These are phyloP conservation scores for Menidia beryllina DNA, from an alignment of 2,113 vertebrate genomes.

Conservation along the genomic window DNA sequence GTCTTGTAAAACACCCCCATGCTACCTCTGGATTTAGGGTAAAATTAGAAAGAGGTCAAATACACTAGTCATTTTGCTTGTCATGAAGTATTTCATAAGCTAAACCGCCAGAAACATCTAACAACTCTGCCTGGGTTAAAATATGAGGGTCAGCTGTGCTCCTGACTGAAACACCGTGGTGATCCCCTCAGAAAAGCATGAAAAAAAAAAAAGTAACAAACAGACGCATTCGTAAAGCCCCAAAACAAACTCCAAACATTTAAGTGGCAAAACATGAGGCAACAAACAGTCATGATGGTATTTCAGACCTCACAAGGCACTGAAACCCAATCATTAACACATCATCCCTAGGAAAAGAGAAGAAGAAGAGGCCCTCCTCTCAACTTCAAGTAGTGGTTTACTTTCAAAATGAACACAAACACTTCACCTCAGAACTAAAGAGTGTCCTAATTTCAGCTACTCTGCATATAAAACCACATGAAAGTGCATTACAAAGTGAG, in stretches of 20 bases:
- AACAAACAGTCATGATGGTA: constrained; percentile 40
- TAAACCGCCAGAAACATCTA: constrained; percentile 51
- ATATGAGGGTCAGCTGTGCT: constrained; percentile 12
- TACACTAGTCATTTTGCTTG: constrained; percentile 28
- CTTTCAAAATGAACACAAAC: constrained; percentile 49
- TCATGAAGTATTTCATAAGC: constrained; percentile 42
- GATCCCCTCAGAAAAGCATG: constrained; percentile 30
- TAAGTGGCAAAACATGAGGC: constrained; percentile 61
- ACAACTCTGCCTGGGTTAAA: constrained; percentile 46
- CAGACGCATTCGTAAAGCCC: constrained; percentile 45
- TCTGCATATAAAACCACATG: constrained; percentile 65
- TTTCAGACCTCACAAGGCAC: constrained; percentile 29
- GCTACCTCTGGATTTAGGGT: constrained; percentile 73
- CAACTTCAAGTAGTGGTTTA: constrained; percentile 71
- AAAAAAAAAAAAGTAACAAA: constrained; percentile 30
- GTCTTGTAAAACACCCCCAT: constrained; percentile 68
- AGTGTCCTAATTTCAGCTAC: constrained; percentile 57
- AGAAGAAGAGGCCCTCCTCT: constrained; percentile 22
- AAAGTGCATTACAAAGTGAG: constrained; percentile 76
- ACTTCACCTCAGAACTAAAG: constrained; percentile 52
- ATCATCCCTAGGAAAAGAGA: constrained; percentile 20
- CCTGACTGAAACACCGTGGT: constrained; percentile 15
- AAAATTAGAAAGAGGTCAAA: constrained; percentile 54
- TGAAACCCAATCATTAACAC: constrained; percentile 35
- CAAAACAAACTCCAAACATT: constrained; percentile 50